Base-by-base conservation (phyloP, 2,888 invertebrate species). In the Platycheirus rosarum region DNA sequence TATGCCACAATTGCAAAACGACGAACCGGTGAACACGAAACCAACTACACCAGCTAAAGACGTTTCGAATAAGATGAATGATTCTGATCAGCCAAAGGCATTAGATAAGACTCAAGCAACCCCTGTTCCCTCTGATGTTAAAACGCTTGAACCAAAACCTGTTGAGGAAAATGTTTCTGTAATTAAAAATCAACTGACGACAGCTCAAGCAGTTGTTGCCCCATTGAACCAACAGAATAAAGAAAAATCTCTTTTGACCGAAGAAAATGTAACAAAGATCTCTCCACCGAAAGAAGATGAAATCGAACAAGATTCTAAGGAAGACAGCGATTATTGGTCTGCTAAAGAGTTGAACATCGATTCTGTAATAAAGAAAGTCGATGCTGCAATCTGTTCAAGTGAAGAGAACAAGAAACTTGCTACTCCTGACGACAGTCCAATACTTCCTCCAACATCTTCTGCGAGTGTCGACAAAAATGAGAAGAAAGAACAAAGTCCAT, bases 321-420 rank as follows among this genome's bases (percentile, higher is more conserved):
- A 95, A 86, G 95, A 95, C 87, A 94, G 93, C 86, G 95, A 95
- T 88, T 94, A 94, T 85, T 95, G 95, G 95, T 94, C 94, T 35
- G 94, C 94, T 5, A 95, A 95, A 89, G 95, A 95, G 87, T 92
- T 95, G 0, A 95, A 95, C 87, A 95, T 95, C 84, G 95, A 95
- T 85, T 95, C 95, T 16, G 95, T 96, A 1, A 95, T 96, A 80
- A 95, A 95, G 89, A 95, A 94, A 86, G 94, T 95, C 0, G 95
- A 95, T 86, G 94, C 82, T 29, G 51, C 82, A 7, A 73, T 80
- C 42, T 84, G 75, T 37, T 68, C 75, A 0, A 73, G 20, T 6
- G 85, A 85, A 26, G 85, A 85, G 7, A 76, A 70, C 2, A 68
- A 55, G 18, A 62, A 57, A 49, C 13, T 18, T 16, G 11, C 35